Evolutionary conservation across 2,797 vertebrate species (phyloP).

Genomic region (Arnoldichthys spilopterus): DNA sequence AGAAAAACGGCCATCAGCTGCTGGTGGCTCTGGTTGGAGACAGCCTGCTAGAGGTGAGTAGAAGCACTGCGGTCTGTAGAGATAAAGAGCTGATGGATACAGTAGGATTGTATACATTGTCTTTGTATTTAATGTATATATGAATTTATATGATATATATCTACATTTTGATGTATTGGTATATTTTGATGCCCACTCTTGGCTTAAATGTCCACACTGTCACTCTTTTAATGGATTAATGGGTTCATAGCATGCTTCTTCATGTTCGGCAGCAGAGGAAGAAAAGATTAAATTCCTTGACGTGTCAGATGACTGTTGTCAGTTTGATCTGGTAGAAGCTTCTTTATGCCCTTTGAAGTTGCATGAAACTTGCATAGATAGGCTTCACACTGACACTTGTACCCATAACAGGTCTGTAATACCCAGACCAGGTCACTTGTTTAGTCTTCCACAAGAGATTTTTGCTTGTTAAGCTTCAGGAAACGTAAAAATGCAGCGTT

Average conservation of each 20-base stretch:
- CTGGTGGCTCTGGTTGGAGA: constrained; percentile 94
- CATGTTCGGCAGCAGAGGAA: background rate
- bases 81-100: background rate
- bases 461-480: background rate
- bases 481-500: background rate
- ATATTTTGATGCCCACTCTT: too few species aligned
- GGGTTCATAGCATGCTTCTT: background rate
- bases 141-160: too few species aligned
- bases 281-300: constrained; percentile 7
- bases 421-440: background rate
- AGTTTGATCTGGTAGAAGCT: background rate
- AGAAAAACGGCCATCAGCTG: constrained; percentile 86
- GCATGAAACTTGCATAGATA: background rate
- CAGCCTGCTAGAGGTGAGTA: constrained; percentile 91
- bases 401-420: background rate
- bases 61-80: background rate
- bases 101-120: too few species aligned
- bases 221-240: too few species aligned
- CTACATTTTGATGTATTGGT: too few species aligned
- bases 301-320: background rate
- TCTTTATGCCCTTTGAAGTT: background rate
- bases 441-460: background rate
- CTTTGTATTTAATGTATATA: too few species aligned
- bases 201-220: too few species aligned
- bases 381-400: background rate